phyloP scores from a whole-genome alignment of 2,888 invertebrate species.

The Erebia palarica region DNA sequence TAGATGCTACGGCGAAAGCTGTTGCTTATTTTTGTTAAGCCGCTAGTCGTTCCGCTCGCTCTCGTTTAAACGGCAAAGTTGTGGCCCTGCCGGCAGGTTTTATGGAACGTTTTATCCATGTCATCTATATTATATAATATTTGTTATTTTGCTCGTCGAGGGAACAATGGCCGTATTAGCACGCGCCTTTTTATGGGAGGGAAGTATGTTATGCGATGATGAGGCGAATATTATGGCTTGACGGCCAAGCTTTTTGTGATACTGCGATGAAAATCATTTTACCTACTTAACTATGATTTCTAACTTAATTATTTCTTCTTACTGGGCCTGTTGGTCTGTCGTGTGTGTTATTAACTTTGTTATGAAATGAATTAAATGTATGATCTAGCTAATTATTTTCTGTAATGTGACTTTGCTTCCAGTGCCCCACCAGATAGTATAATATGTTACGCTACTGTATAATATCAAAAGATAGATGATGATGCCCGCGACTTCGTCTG shows the following conservation, averaged over 20 bases:
- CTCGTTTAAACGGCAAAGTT: neutral
- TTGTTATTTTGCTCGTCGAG: slow-evolving; percentile 45
- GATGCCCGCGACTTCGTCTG: no score
- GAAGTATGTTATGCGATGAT: slow-evolving; percentile 39
- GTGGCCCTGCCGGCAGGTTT: slow-evolving; percentile 39
- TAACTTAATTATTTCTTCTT: no score
- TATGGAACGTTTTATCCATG: slow-evolving; percentile 44
- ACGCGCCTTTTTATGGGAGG: slow-evolving; percentile 42
- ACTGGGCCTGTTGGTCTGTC: no score
- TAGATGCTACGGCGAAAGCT: neutral
- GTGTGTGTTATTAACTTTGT: no score
- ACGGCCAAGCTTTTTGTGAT: neutral
- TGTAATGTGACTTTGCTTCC: no score
- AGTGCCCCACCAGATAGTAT: no score
- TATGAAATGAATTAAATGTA: no score
- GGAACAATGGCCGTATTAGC: slow-evolving; percentile 61
- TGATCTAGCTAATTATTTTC: no score
- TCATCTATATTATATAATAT: slow-evolving; percentile 51
- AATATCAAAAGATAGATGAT: no score
- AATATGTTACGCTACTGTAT: no score
- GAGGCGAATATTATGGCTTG: slow-evolving; percentile 23
- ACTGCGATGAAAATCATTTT: neutral
- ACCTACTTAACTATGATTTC: neutral
- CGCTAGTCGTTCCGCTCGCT: neutral
- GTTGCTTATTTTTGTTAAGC: neutral